Base-by-base conservation (phyloP, 2,113 vertebrate species). In the Spermophilus dauricus region DNA sequence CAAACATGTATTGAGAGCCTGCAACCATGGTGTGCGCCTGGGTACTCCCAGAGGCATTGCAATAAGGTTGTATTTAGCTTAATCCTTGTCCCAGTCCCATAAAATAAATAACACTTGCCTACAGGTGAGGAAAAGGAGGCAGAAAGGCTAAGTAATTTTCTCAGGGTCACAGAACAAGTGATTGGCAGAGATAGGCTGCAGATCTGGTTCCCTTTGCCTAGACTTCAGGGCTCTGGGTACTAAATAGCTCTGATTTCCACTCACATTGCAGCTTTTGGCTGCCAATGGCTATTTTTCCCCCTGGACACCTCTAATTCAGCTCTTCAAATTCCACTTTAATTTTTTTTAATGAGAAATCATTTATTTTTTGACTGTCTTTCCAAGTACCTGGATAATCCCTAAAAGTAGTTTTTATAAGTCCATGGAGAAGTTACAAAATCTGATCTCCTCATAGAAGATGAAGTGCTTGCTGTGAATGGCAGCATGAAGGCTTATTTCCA, bases 401-500 rank as follows among this genome's bases (percentile, higher is more conserved):
- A 82, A 83, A 92, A 91, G 93, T 94, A 78, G 0, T 83, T 96
- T 96, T 95, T 96, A 20, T 58, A 97, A 96, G 94, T 92, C 67
- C 70, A 61, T 83, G 72, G 91, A 94, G 97, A 97, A 97, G 42
- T 69, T 81, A 0, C 73, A 91, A 81, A 81, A 69, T 83, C 78
- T 91, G 14, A 94, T 89, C 67, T 96, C 96, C 94, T 83, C 56
- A 5, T 63, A 16, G 85, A 42, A 90, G 94, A 88, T 63, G 30
- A 73, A 86, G 70, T 63, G 24, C 48, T 34, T 13, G 30, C 77
- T 75, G 2, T 53, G 63, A 87, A 88, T 7, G 53, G 70, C 94
- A 91, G 92, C 82, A 56, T 0, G 1, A 53, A 70, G 87, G 58
- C 39, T 48, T 34, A 16, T 39, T 88, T 91, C 56, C 65, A 85